These are phyloP conservation scores for Chrysaora quinquecirrha DNA, from an alignment of 30 jellyfish, hydroid and myxozoan genomes.

Conservation along the genomic window DNA sequence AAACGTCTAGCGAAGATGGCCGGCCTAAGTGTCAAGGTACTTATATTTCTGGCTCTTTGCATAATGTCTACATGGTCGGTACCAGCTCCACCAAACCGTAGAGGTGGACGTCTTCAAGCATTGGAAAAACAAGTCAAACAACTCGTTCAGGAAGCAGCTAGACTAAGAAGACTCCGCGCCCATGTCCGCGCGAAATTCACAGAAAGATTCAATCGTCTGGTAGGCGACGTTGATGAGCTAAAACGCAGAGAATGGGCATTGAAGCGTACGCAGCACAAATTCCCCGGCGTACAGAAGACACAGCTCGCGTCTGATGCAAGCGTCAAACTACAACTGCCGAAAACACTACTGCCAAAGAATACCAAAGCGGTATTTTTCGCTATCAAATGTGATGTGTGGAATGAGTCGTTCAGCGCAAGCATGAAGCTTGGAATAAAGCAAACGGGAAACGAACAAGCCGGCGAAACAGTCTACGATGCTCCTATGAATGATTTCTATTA, in stretches of 20 bases:
- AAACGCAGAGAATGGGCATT: too few species aligned
- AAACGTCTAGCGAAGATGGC: not conserved
- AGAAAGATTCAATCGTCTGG: not conserved
- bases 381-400: constrained; percentile 39
- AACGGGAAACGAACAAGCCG: constrained; percentile 27
- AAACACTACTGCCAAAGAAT: constrained; percentile 20
- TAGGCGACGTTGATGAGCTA: too few species aligned
- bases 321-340: not conserved
- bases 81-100: not conserved
- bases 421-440: constrained; percentile 13
- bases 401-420: not conserved
- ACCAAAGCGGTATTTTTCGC: constrained; percentile 45
- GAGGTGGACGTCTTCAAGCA: not conserved
- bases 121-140: not conserved
- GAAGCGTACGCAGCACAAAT: constrained; percentile 8
- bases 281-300: constrained; percentile 2
- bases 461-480: constrained; percentile 11
- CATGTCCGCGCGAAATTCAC: not conserved
- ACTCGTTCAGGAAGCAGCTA: not conserved
- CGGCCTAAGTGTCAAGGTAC: not conserved
- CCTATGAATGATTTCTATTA: constrained; percentile 53
- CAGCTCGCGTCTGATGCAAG: not conserved
- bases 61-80: not conserved
- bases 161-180: not conserved
- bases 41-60: not conserved